These are phyloP conservation scores for Mesodorylaimus sp. DNA, from an alignment of 2,888 invertebrate genomes.

Conservation along the genomic window DNA sequence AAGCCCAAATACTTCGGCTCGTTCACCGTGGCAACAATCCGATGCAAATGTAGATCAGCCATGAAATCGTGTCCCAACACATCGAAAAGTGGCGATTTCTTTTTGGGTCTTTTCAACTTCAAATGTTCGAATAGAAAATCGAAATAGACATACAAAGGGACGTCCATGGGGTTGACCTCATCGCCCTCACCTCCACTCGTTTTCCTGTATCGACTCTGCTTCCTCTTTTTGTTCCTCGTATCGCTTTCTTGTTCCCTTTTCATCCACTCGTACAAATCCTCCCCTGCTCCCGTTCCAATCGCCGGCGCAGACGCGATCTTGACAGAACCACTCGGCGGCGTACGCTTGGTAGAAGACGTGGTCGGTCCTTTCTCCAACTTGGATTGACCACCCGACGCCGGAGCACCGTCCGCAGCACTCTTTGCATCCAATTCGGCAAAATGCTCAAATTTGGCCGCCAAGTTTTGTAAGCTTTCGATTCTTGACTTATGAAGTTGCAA, in stretches of 20 bases:
- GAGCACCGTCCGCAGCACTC: background rate
- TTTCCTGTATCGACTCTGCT: background rate
- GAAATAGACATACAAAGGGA: conserved; percentile 4
- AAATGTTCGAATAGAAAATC: background rate
- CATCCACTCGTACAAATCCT: conserved; percentile 90
- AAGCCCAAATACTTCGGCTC: too few species aligned
- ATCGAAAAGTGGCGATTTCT: background rate
- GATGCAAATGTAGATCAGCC: background rate
- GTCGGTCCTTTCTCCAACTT: background rate
- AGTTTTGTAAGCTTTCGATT: too few species aligned
- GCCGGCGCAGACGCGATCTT: too few species aligned
- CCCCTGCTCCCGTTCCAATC: too few species aligned
- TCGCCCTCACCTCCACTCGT: background rate
- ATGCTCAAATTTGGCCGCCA: too few species aligned
- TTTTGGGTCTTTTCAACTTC: background rate
- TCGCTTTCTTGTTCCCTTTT: conserved; percentile 55
- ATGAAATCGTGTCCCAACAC: background rate
- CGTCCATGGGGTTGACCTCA: conserved; percentile 8
- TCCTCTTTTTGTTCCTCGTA: background rate
- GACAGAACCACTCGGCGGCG: too few species aligned
- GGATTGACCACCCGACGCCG: background rate
- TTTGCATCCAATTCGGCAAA: background rate
- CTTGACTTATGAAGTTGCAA: too few species aligned
- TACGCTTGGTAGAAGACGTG: background rate
- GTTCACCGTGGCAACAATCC: background rate